Conservation (phyloP, 30 jellyfish, hydroid and myxozoan genomes). For the Mastigias papua region DNA sequence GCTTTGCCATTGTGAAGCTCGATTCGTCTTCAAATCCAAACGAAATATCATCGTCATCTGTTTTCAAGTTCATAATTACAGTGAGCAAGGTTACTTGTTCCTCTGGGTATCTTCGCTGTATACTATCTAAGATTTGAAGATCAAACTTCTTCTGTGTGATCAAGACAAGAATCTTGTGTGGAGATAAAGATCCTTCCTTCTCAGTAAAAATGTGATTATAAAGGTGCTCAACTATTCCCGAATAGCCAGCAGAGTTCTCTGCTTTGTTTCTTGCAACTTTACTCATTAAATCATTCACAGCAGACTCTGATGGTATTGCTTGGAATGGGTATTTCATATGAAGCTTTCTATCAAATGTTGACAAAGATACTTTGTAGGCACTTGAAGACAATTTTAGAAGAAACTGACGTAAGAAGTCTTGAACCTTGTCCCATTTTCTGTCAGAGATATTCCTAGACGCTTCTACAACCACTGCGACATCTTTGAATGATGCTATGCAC, state of each 20-base stretch:
- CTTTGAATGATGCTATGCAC: constrained; percentile 1
- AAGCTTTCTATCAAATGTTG: constrained; percentile 21
- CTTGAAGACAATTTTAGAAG: constrained; percentile 6
- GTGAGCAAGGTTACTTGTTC: constrained; percentile 34
- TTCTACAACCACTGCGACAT: constrained; percentile 45
- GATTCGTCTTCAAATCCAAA: constrained; percentile 29
- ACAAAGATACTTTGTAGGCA: constrained; percentile 14
- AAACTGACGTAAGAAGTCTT: constrained; percentile 11
- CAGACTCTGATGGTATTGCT: background rate
- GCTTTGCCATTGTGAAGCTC: constrained; percentile 36
- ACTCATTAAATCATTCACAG: background rate
- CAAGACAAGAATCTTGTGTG: constrained; percentile 45
- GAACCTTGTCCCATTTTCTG: constrained; percentile 13
- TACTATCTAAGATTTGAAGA: background rate
- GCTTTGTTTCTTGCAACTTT: background rate
- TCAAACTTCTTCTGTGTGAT: constrained; percentile 35
- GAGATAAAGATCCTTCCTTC: constrained; percentile 33
- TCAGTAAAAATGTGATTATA: constrained; percentile 38
- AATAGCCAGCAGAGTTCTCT: background rate
- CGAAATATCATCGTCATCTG: background rate
- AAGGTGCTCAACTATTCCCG: background rate
- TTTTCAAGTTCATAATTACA: constrained; percentile 34
- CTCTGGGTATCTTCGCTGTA: constrained; percentile 33
- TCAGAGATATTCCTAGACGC: constrained; percentile 15
- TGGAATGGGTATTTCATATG: constrained; percentile 3